These are phyloP conservation scores for Saccostrea glomerata DNA, from an alignment of 1,140 invertebrate genomes.

Conservation along the genomic window DNA sequence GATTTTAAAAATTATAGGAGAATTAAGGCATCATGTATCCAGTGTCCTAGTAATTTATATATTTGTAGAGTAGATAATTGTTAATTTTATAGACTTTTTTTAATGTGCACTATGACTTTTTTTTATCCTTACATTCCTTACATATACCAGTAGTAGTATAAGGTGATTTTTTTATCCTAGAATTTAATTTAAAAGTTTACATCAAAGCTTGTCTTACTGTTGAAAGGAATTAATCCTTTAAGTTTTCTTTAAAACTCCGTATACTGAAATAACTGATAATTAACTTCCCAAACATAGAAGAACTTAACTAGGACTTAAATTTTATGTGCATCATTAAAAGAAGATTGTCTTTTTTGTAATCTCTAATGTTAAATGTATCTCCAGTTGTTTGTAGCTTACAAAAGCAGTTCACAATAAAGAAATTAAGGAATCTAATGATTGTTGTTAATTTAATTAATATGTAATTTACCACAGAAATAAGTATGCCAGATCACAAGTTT, in stretches of 20 bases:
- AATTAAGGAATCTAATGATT: not conserved
- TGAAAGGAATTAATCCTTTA: not conserved
- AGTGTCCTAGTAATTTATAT: too few species aligned
- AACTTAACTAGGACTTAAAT: not conserved
- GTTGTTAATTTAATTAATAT: not conserved
- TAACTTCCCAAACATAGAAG: not conserved
- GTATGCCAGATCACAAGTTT: not conserved
- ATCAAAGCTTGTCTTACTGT: not conserved
- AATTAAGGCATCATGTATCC: too few species aligned
- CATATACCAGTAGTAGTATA: not conserved
- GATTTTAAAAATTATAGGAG: too few species aligned
- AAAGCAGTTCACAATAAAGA: conserved; percentile 23
- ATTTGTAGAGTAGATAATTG: too few species aligned
- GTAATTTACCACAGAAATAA: not conserved
- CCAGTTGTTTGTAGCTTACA: not conserved
- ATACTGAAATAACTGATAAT: not conserved
- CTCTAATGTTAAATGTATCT: not conserved
- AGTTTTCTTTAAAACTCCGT: not conserved
- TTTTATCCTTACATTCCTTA: too few species aligned
- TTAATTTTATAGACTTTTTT: too few species aligned
- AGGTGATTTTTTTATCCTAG: not conserved
- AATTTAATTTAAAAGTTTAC: not conserved
- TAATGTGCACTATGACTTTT: too few species aligned
- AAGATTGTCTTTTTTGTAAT: not conserved
- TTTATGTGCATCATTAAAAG: not conserved